A percentile compares a stretch with the other conserved stretches of the same genome.
These are phyloP conservation scores for Momotus momota DNA, from an alignment of 2,797 vertebrate genomes.

Conservation along the genomic window DNA sequence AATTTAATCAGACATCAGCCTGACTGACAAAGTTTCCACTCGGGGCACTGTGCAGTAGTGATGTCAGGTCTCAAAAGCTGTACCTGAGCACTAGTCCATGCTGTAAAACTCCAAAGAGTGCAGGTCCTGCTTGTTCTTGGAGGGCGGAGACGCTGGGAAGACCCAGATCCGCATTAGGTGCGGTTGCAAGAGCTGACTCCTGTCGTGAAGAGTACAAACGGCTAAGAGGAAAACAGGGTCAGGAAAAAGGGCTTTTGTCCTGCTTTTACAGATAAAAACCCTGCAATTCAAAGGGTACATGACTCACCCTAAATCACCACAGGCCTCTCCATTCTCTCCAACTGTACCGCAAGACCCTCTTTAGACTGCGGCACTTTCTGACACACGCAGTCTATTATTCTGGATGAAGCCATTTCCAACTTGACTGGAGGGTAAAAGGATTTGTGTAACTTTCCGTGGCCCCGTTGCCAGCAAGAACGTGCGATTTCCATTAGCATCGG, in stretches of 20 bases:
- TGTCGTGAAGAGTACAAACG: neutral
- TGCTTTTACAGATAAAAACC: neutral
- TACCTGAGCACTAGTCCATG: neutral
- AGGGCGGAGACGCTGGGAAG: neutral
- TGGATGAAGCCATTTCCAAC: neutral
- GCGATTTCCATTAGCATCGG: neutral
- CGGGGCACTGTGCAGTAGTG: neutral
- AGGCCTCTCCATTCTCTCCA: neutral
- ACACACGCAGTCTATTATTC: neutral
- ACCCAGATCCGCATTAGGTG: neutral
- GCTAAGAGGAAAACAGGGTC: neutral
- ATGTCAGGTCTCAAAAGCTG: neutral
- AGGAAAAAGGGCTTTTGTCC: neutral
- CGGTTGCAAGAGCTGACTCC: neutral
- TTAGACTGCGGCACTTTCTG: neutral
- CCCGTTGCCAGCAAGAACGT: neutral
- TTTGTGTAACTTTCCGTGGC: neutral
- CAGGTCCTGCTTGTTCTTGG: neutral
- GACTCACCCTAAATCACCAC: neutral
- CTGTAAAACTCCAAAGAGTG: neutral
- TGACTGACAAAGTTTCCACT: neutral
- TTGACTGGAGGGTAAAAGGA: neutral
- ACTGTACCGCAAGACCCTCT: neutral
- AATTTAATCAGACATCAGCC: neutral
- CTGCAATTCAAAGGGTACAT: neutral